Evolutionary conservation across 2,888 invertebrate genomes (phyloP).

Genomic region (Eledone cirrhosa): DNA sequence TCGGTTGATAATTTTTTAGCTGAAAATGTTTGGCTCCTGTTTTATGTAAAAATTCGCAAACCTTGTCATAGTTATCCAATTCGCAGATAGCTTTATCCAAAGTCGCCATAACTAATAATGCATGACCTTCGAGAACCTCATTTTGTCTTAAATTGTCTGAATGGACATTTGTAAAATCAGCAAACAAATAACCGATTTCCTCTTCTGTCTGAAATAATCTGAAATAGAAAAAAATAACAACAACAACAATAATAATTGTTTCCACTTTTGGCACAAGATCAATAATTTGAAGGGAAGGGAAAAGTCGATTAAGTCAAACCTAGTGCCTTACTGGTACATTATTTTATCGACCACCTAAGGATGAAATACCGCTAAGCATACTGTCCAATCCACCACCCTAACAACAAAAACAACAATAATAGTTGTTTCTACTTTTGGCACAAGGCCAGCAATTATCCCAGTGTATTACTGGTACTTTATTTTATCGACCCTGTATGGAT

Average conservation of each 20-base stretch:
- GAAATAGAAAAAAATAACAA: conserved; percentile 51
- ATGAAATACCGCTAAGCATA: too few relatives aligned
- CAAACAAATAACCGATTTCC: conserved; percentile 73
- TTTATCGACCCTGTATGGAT: too few relatives aligned
- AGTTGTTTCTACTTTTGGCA: too few relatives aligned
- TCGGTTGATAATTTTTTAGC: conserved; percentile 85
- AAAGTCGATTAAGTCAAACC: too few relatives aligned
- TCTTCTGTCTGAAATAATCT: conserved; percentile 88
- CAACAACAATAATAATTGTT: background rate
- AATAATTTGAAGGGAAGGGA: background rate
- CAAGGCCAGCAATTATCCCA: too few relatives aligned
- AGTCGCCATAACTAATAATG: conserved; percentile 87
- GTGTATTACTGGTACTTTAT: too few relatives aligned
- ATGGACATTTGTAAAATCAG: conserved; percentile 77
- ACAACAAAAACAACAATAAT: too few relatives aligned
- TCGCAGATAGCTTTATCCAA: conserved; percentile 88
- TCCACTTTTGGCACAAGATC: background rate
- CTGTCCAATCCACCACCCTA: too few relatives aligned
- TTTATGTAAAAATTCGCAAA: conserved; percentile 83
- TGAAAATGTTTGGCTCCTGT: conserved; percentile 84
- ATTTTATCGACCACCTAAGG: too few relatives aligned
- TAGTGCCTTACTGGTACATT: too few relatives aligned
- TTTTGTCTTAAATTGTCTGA: conserved; percentile 83
- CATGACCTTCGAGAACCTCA: conserved; percentile 85
- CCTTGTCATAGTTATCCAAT: conserved; percentile 84